Base-by-base conservation (phyloP, 2,113 vertebrate species). In the Jaculus jaculus region DNA sequence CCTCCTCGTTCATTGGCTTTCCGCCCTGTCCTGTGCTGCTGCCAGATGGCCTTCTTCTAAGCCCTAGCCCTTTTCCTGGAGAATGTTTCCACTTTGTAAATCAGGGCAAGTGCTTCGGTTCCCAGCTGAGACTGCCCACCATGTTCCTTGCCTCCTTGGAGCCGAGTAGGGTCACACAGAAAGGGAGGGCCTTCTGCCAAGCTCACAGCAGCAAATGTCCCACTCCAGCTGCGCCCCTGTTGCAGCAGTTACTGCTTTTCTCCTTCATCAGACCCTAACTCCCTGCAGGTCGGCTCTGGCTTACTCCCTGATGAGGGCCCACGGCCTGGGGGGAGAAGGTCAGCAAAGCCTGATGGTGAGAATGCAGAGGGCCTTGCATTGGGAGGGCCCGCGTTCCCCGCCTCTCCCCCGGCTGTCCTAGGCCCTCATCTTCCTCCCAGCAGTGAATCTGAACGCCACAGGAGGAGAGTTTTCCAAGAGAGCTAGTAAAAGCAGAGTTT, bases 1-100 rank as follows among this genome's bases (percentile, higher is more conserved):
- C 68, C 42, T 21, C 68, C 13, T 88, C 8, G 42, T 85, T 69
- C 75, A 42, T 17, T 75, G 90, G 65, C 69, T 91, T 78, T 84
- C 60, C 73, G 79, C 24, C 15, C 73, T 17, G 51, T 69, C 16
- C 74, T 61, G 26, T 66, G 83, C 15, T 69, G 69, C 51, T 78
- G 30, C 84, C 89, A 37, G 71, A 5, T 24, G 18, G 84, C 26
- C 47, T 39, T 65, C 51, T 88, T 78, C 47, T 69, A 61, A 82
- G 51, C 54, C 51, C 66, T 15, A 74, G 16, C 21, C 72, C 82
- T 89, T 89, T 32, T 34, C 54, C 26, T 65, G 54, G 21, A 77
- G 7, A 63, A 21, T 54, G 65, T 77, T 26, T 88, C 42, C 60
- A 51, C 74, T 93, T 92, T 95, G 47, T 83, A 54, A 94, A 66